Conservation (phyloP, 2,113 vertebrate genomes). For the Mormyrus iriodes region DNA sequence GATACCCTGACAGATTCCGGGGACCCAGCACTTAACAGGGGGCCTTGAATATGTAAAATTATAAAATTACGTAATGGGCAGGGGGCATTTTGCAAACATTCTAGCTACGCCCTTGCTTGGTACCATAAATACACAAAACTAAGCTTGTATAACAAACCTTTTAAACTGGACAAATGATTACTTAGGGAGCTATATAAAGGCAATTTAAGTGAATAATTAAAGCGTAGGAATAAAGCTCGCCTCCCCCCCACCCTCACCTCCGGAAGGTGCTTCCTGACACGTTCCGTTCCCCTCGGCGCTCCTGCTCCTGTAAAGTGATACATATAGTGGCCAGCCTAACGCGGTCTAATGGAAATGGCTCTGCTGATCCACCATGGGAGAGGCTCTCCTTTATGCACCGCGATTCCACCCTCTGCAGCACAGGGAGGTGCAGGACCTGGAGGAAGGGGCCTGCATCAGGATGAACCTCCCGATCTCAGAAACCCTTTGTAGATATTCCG, state of each 20-base stretch:
- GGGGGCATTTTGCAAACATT: background rate
- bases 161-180: background rate
- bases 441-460: background rate
- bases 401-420: background rate
- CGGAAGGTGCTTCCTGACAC: background rate
- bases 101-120: background rate
- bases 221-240: background rate
- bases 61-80: background rate
- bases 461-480: background rate
- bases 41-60: background rate
- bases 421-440: no score
- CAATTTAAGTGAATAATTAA: slow-evolving; percentile 1
- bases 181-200: background rate
- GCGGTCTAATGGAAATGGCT: background rate
- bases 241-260: background rate
- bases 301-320: background rate
- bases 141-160: background rate
- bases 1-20: background rate
- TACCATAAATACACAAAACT: background rate
- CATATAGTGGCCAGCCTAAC: background rate
- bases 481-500: background rate
- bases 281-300: background rate
- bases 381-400: background rate
- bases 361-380: background rate
- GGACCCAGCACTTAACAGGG: background rate